Conservation (phyloP, 2,888 invertebrate genomes). For the Parnassius mnemosyne region DNA sequence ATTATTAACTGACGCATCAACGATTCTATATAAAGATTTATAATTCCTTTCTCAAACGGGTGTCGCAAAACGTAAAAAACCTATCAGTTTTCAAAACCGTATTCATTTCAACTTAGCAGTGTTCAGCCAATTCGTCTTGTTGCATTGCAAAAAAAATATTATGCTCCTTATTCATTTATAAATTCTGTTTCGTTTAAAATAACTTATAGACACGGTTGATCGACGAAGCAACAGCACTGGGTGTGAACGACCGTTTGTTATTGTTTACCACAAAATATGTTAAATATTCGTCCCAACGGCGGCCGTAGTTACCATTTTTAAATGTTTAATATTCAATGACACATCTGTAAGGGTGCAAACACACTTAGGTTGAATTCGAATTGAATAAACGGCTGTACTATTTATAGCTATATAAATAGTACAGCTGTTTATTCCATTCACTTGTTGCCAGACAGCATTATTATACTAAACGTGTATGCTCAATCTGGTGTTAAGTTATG, state of each 20-base stretch:
- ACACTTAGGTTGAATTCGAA: neutral
- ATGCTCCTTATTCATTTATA: conserved; percentile 22
- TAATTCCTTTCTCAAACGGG: conserved; percentile 2
- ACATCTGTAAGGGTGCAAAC: conserved; percentile 25
- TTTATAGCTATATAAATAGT: no score
- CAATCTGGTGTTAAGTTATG: neutral
- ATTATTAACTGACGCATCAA: no score
- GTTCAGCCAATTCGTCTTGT: conserved; percentile 5
- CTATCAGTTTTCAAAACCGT: conserved; percentile 10
- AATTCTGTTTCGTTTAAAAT: conserved; percentile 22
- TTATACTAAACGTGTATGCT: neutral
- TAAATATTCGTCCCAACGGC: conserved; percentile 47
- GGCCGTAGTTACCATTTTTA: conserved; percentile 43
- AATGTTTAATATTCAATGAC: conserved; percentile 69
- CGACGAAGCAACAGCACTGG: conserved; percentile 14
- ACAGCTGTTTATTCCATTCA: no score
- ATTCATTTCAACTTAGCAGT: conserved; percentile 7
- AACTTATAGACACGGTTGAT: conserved; percentile 23
- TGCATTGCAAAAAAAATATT: conserved; percentile 15
- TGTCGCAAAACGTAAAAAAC: neutral
- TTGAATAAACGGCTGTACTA: no score
- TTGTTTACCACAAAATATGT: conserved; percentile 56
- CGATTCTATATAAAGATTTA: no score
- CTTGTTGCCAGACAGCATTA: neutral
- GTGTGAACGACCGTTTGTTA: conserved; percentile 42